phyloP scores from a whole-genome alignment of 2,797 vertebrate genomes.

The Lithobates pipiens region DNA sequence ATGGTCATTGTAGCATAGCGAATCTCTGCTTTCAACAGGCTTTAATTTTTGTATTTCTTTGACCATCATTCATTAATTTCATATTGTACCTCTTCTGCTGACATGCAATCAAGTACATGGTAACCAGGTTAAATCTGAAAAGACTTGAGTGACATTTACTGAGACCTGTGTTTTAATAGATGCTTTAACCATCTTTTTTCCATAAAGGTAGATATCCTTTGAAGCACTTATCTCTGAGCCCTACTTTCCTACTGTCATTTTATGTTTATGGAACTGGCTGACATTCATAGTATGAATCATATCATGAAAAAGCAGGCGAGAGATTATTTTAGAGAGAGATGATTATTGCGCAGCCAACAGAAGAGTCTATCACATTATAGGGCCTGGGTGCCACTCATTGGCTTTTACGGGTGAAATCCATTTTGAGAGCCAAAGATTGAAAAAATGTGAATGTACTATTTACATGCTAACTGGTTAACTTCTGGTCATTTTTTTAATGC shows the following conservation, averaged over 20 bases:
- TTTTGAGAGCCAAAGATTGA: conserved; percentile 61
- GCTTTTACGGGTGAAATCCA: conserved; percentile 65
- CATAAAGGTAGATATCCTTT: conserved; percentile 21
- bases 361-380: conserved; percentile 67
- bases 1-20: neutral
- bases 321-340: conserved; percentile 72
- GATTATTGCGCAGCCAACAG: conserved; percentile 67
- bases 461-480: conserved; percentile 15
- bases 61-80: neutral
- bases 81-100: conserved; percentile 6
- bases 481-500: neutral
- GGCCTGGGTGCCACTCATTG: conserved; percentile 54
- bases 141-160: conserved; percentile 40
- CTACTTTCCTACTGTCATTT: conserved; percentile 63
- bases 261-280: conserved; percentile 24
- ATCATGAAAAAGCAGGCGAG: conserved; percentile 66
- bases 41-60: neutral
- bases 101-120: neutral
- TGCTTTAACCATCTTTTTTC: neutral
- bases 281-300: conserved; percentile 66
- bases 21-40: neutral
- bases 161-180: conserved; percentile 33
- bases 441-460: conserved; percentile 6
- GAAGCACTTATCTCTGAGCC: conserved; percentile 50
- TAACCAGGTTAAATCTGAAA: conserved; percentile 20